Percentiles rank a stretch among this genome's conserved stretches.
phyloP scores from a whole-genome alignment of 2,888 invertebrate species.

The Pollenia griseotomentosa region DNA sequence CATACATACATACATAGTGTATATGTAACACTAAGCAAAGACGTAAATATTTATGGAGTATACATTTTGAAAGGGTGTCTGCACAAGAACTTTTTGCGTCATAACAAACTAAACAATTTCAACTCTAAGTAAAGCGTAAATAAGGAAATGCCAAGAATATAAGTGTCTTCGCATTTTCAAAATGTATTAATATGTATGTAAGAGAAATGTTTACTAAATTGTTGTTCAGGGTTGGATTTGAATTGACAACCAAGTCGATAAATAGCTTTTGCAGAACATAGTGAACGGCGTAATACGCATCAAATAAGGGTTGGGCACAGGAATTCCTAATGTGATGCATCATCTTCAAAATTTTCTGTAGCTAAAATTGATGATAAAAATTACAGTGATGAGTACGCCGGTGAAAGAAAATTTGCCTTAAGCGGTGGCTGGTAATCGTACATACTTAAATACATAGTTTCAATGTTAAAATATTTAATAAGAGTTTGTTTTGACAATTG shows the following conservation, averaged over 20 bases:
- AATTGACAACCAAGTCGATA: slow-evolving; percentile 32
- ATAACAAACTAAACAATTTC: slow-evolving; percentile 51
- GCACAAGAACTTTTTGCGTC: slow-evolving; percentile 50
- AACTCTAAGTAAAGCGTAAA: slow-evolving; percentile 32
- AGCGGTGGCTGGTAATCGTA: background rate
- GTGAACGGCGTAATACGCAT: slow-evolving; percentile 40
- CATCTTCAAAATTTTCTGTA: slow-evolving; percentile 19
- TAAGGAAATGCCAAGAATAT: slow-evolving; percentile 54
- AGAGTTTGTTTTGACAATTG: slow-evolving; percentile 41
- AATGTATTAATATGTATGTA: slow-evolving; percentile 36
- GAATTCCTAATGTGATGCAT: slow-evolving; percentile 32
- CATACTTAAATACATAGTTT: background rate
- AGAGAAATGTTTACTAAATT: background rate
- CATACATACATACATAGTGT: background rate
- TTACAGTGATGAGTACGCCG: slow-evolving; percentile 15
- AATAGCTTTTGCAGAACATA: slow-evolving; percentile 27
- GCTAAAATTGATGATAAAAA: background rate
- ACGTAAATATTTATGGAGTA: slow-evolving; percentile 57
- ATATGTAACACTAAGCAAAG: slow-evolving; percentile 16
- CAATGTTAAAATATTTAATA: slow-evolving; percentile 11
- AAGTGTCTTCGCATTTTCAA: slow-evolving; percentile 55
- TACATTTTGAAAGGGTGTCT: background rate
- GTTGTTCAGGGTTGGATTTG: slow-evolving; percentile 51
- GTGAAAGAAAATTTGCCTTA: background rate
- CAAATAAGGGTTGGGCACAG: slow-evolving; percentile 60